These are phyloP conservation scores for Scartelaos histophorus DNA, from an alignment of 2,113 vertebrate genomes.

Conservation along the genomic window DNA sequence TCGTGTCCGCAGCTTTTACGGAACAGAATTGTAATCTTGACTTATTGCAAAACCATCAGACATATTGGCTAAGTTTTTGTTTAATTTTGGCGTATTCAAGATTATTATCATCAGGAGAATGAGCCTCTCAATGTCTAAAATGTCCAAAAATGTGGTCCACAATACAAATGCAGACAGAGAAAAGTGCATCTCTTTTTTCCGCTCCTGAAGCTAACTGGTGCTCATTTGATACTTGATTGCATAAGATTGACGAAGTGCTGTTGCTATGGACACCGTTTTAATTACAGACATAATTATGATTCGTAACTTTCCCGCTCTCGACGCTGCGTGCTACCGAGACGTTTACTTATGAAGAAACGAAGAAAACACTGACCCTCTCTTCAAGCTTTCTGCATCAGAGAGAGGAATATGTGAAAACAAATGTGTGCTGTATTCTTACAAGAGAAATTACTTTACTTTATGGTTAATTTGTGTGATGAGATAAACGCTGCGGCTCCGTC, in stretches of 20 bases:
- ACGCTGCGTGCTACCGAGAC: constrained; percentile 7
- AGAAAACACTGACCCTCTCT: background rate
- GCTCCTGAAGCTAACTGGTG: constrained; percentile 33
- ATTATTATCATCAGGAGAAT: no score
- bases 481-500: no score
- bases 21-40: no score
- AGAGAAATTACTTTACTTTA: no score
- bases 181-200: constrained; percentile 25
- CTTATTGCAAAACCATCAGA: no score
- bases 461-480: no score
- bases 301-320: constrained; percentile 45
- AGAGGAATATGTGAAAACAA: background rate
- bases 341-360: background rate
- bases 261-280: constrained; percentile 56
- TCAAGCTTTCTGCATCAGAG: background rate
- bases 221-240: constrained; percentile 46
- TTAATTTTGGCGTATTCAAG: no score
- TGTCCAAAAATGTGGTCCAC: background rate
- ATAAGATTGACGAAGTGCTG: constrained; percentile 36
- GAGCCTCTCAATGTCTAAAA: no score
- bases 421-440: background rate
- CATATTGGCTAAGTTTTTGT: no score
- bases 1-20: no score
- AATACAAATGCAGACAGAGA: constrained; percentile 5
- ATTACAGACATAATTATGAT: constrained; percentile 43